These are phyloP conservation scores for Halictus rubicundus DNA, from an alignment of 1,140 invertebrate species.

Conservation along the genomic window DNA sequence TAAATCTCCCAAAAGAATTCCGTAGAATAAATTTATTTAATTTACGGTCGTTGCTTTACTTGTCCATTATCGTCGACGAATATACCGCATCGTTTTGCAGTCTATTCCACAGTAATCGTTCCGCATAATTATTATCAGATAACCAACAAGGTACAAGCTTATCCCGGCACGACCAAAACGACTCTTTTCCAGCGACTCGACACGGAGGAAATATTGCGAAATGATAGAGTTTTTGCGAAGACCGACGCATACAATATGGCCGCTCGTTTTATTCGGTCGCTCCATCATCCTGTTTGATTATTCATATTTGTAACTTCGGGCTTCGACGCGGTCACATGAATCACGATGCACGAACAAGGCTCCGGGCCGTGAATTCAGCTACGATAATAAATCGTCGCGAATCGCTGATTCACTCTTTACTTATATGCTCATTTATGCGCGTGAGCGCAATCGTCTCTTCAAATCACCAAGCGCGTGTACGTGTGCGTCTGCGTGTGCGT, in stretches of 20 bases:
- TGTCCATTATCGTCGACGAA: too few relatives aligned
- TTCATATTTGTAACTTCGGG: constrained; percentile 52
- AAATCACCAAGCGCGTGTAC: constrained; percentile 24
- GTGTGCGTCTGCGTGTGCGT: too few relatives aligned
- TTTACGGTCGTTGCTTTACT: too few relatives aligned
- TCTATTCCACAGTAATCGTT: too few relatives aligned
- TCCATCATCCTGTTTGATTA: constrained; percentile 48
- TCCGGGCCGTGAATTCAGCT: constrained; percentile 42
- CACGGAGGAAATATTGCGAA: too few relatives aligned
- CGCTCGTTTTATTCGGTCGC: constrained; percentile 39
- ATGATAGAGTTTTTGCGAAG: not conserved
- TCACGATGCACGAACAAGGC: constrained; percentile 42
- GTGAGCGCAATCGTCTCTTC: constrained; percentile 27
- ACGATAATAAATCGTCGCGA: constrained; percentile 57
- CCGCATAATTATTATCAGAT: too few relatives aligned
- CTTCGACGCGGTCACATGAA: constrained; percentile 48
- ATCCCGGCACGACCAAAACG: too few relatives aligned
- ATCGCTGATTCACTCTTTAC: constrained; percentile 56
- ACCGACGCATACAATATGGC: constrained; percentile 18
- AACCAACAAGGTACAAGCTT: too few relatives aligned
- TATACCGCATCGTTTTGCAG: too few relatives aligned
- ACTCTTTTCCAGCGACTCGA: too few relatives aligned
- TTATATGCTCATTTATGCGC: constrained; percentile 38
- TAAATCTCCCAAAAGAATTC: too few relatives aligned
- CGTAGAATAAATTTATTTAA: too few relatives aligned